Percentiles rank a stretch among this genome's conserved stretches.
phyloP scores from a whole-genome alignment of 2,888 invertebrate genomes.

The Proisotoma minuta region DNA sequence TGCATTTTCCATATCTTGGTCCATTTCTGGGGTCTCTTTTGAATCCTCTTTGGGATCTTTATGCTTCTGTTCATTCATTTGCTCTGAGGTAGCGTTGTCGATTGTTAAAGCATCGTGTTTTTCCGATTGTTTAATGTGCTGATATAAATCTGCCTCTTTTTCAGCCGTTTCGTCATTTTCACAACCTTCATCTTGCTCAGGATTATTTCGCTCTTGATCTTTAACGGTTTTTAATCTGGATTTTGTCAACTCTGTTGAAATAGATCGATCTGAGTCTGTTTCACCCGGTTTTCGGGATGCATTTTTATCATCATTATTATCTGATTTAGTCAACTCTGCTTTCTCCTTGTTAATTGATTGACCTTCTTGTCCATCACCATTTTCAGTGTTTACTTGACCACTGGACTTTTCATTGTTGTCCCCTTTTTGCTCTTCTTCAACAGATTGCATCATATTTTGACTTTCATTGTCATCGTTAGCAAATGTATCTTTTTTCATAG shows the following conservation, averaged over 20 bases:
- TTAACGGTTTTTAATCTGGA: conserved; percentile 57
- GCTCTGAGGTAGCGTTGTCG: conserved; percentile 62
- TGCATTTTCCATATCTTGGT: conserved; percentile 53
- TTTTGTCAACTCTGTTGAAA: conserved; percentile 26
- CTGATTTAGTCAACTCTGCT: conserved; percentile 17
- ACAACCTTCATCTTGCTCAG: conserved; percentile 52
- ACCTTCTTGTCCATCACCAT: conserved; percentile 51
- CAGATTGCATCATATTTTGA: conserved; percentile 19
- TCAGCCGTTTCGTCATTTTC: conserved; percentile 50
- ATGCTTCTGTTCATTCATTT: conserved; percentile 64
- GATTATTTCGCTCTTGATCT: conserved; percentile 53
- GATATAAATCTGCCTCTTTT: conserved; percentile 62
- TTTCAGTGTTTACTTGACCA: conserved; percentile 50
- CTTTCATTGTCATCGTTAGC: conserved; percentile 26
- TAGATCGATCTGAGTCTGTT: conserved; percentile 43
- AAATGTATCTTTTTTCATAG: conserved; percentile 16
- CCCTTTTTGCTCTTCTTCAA: conserved; percentile 36
- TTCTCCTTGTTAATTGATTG: conserved; percentile 36
- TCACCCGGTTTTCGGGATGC: conserved; percentile 41
- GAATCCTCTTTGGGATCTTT: conserved; percentile 51
- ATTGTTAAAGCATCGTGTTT: conserved; percentile 63
- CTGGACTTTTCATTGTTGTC: conserved; percentile 48
- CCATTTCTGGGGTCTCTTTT: conserved; percentile 48
- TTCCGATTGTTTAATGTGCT: conserved; percentile 77
- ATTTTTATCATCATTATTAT: conserved; percentile 27